These are phyloP conservation scores for Loripinus fragilis DNA, from an alignment of 2,888 invertebrate species.

Conservation along the genomic window DNA sequence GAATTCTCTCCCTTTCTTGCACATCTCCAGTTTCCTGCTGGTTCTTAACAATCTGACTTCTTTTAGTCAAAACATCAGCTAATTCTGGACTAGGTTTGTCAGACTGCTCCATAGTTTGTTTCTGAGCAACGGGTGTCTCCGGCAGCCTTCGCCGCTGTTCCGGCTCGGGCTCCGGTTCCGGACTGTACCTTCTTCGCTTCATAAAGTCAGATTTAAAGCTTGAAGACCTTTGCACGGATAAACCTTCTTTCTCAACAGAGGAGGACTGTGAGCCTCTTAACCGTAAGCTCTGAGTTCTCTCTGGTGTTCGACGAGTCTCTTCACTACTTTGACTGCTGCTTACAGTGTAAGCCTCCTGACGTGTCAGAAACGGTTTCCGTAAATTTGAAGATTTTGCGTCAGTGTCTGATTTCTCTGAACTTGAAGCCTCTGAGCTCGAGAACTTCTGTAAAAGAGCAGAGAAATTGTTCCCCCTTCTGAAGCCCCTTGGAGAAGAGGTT, in stretches of 20 bases:
- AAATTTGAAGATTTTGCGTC: conserved; percentile 52
- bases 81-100: conserved; percentile 88
- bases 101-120: conserved; percentile 83
- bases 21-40: conserved; percentile 59
- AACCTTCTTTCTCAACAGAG: conserved; percentile 85
- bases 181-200: conserved; percentile 45
- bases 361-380: conserved; percentile 54
- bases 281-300: conserved; percentile 82
- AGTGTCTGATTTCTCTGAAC: conserved; percentile 64
- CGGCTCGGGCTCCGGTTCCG: conserved; percentile 63
- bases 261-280: conserved; percentile 50
- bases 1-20: conserved; percentile 50
- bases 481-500: conserved; percentile 49
- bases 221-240: conserved; percentile 65
- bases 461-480: conserved; percentile 69
- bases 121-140: conserved; percentile 33
- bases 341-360: conserved; percentile 65
- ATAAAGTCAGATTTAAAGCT: conserved; percentile 76
- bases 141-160: conserved; percentile 45
- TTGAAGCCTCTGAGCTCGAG: conserved; percentile 72
- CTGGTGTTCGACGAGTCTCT: conserved; percentile 70
- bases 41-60: conserved; percentile 81
- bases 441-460: conserved; percentile 74
- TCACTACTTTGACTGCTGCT: conserved; percentile 70
- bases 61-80: conserved; percentile 86